Base-by-base conservation (phyloP, 2,888 invertebrate genomes). In the Polydrusus tereticollis region DNA sequence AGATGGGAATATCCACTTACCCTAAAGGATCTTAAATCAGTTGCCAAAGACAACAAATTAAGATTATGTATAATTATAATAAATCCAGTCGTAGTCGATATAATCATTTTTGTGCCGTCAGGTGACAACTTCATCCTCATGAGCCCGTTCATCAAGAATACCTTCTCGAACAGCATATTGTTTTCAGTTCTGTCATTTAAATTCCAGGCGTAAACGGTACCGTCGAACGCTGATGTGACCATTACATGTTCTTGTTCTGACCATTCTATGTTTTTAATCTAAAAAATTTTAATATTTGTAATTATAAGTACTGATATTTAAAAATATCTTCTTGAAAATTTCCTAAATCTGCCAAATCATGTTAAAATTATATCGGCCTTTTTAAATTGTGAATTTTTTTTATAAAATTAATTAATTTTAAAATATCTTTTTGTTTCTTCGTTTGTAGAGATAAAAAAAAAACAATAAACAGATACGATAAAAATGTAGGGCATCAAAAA, bases 121-220 rank as follows among this genome's bases (percentile, higher is more conserved):
- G 96, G 95, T 3, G 94, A 92, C 76, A 98, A 87, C 70, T 95
- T 91, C 79, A 95, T 96, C 64, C 98, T 87, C 95, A 96, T 95
- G 78, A 96, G 84, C 0, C 89, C 90, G 72, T 94, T 93, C 69
- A 95, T 95, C 82, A 95, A 92, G 84, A 97, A 96, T 10, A 96
- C 93, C 82, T 94, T 90, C 81, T 93, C 92, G 82, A 93, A 93
- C 47, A 93, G 88, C 78, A 93, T 88, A 77, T 92, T 93, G 80
- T 90, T 91, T 83, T 94, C 94, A 0, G 94, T 93, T 76, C 89
- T 93, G 81, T 92, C 93, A 84, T 96, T 96, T 29, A 97, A 94
- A 82, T 97, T 95, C 98, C 98, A 98, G 0, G 96, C 93, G 80
- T 93, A 96, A 82, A 98, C 94, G 80, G 94, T 94, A 12, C 97